Evolutionary conservation across 2,797 vertebrate genomes (phyloP).

Genomic region (Bryconaethiops microstoma): DNA sequence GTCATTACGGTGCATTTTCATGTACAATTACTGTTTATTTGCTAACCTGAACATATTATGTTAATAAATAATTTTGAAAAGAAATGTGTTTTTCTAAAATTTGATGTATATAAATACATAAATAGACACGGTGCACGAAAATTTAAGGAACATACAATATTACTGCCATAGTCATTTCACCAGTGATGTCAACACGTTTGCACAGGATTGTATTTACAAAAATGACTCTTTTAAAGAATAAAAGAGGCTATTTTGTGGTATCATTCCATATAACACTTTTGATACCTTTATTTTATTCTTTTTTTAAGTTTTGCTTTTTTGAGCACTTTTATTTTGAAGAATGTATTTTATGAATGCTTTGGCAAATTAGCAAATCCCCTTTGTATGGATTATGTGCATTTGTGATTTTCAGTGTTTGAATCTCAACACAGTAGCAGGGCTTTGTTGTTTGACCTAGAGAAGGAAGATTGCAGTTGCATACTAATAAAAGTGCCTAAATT

Average conservation of each 20-base stretch:
- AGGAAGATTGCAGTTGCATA: slow-evolving; percentile 56
- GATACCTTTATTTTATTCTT: not conserved
- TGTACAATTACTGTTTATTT: too few species aligned
- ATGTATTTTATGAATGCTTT: not conserved
- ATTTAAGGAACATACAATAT: too few species aligned
- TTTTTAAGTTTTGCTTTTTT: not conserved
- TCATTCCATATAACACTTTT: not conserved
- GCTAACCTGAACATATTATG: too few species aligned
- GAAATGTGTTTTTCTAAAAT: too few species aligned
- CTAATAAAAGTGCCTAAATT: slow-evolving; percentile 59
- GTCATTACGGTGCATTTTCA: too few species aligned
- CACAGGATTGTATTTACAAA: not conserved
- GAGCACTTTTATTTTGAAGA: not conserved
- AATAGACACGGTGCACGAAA: too few species aligned
- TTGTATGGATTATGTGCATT: slow-evolving; percentile 28
- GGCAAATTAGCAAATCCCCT: not conserved
- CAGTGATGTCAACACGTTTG: too few species aligned
- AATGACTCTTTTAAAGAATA: not conserved
- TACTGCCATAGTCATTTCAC: too few species aligned
- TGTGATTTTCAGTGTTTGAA: slow-evolving; percentile 1
- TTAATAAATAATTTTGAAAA: too few species aligned
- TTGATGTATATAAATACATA: too few species aligned
- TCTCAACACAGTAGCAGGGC: slow-evolving; percentile 33
- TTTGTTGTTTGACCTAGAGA: slow-evolving; percentile 60
- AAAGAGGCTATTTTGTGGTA: not conserved